Conservation (phyloP, 1,140 invertebrate species). For the Lepidurus apus region DNA sequence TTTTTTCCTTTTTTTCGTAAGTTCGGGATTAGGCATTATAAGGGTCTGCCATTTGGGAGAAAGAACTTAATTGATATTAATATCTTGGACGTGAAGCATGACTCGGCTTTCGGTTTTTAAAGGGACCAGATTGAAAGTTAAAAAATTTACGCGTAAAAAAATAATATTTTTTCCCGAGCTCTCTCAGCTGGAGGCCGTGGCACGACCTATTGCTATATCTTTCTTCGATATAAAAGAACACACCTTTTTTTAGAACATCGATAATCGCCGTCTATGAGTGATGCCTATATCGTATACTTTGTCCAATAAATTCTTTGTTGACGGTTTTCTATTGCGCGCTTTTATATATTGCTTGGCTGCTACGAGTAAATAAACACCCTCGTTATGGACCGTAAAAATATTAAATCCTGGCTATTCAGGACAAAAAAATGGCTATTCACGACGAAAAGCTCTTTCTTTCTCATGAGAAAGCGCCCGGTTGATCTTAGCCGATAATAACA, state of each 20-base stretch:
- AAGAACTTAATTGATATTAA: no score
- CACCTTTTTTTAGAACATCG: neutral
- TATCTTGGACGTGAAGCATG: neutral
- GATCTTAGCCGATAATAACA: no score
- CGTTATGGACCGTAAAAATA: no score
- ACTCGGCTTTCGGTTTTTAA: neutral
- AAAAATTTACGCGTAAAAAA: neutral
- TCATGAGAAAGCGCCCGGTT: no score
- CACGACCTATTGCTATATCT: conserved; percentile 14
- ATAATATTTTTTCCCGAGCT: neutral
- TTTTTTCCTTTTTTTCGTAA: no score
- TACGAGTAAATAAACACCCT: neutral
- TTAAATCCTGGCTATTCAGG: no score
- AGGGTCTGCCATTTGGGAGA: no score
- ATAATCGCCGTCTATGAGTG: neutral
- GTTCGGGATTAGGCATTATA: no score
- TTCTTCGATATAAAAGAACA: conserved; percentile 6
- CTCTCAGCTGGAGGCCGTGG: neutral
- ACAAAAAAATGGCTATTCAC: no score
- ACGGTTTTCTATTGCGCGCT: neutral
- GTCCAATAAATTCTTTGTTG: neutral
- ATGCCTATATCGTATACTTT: neutral
- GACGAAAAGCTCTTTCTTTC: no score
- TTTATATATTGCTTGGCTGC: neutral
- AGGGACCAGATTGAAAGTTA: neutral